A percentile compares a stretch with the other conserved stretches of the same genome.
phyloP scores from a whole-genome alignment of 2,113 vertebrate species.

The Ophthalmolycus amberensis region DNA sequence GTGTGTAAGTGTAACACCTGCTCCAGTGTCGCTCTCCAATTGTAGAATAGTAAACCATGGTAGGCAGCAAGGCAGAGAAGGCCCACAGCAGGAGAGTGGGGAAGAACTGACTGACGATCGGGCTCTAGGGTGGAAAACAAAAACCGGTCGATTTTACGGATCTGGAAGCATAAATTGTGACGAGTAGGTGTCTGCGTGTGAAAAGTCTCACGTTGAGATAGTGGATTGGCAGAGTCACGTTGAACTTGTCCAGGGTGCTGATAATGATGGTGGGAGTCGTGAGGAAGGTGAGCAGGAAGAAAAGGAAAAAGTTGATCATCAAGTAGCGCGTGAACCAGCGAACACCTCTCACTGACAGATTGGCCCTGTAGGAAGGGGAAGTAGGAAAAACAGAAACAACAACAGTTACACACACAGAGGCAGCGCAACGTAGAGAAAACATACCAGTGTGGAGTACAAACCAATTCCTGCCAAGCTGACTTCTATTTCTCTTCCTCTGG shows the following conservation, averaged over 20 bases:
- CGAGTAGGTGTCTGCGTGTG: neutral
- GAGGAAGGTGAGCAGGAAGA: constrained; percentile 92
- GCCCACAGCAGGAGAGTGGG: constrained; percentile 95
- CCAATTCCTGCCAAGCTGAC: neutral
- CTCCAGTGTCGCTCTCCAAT: constrained; percentile 94
- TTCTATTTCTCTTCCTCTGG: neutral
- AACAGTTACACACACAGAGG: neutral
- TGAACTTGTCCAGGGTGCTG: constrained; percentile 94
- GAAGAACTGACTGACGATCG: constrained; percentile 95
- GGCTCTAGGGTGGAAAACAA: constrained; percentile 80
- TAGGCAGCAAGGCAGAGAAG: constrained; percentile 93
- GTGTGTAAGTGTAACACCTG: constrained; percentile 81
- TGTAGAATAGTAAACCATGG: constrained; percentile 94
- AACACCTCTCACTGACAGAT: constrained; percentile 88
- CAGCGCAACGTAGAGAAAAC: neutral
- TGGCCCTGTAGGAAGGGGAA: constrained; percentile 83
- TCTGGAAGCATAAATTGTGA: neutral
- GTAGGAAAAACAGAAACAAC: neutral
- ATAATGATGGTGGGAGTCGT: constrained; percentile 96
- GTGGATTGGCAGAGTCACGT: constrained; percentile 93
- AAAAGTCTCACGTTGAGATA: constrained; percentile 90
- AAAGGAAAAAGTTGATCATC: constrained; percentile 88
- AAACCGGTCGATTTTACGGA: neutral
- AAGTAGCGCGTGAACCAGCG: constrained; percentile 90
- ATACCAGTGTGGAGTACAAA: neutral